Evolutionary conservation across 2,888 invertebrate species (phyloP).

Genomic region (Tenthredo amoena): DNA sequence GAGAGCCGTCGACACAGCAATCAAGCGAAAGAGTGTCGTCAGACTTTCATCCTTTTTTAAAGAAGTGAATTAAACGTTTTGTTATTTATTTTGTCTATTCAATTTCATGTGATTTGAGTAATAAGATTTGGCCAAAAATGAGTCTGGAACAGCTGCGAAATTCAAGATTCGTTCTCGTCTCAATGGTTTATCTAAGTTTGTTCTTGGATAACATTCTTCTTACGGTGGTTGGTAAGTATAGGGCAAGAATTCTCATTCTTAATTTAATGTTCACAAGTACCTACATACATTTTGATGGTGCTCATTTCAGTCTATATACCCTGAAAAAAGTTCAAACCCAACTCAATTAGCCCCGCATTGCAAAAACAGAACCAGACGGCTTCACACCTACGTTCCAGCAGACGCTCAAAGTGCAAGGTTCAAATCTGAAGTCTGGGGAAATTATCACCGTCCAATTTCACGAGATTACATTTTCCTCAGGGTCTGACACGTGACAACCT

Average conservation of each 20-base stretch:
- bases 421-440: not conserved
- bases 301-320: not conserved
- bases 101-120: not conserved
- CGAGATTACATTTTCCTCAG: not conserved
- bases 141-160: conserved; percentile 60
- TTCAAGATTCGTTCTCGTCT: conserved; percentile 77
- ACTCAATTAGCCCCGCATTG: not conserved
- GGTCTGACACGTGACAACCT: not conserved
- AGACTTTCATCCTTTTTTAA: not conserved
- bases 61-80: not conserved
- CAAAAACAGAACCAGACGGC: not conserved
- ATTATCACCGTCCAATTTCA: not conserved
- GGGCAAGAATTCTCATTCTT: not conserved
- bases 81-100: not conserved
- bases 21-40: not conserved
- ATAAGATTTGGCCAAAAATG: conserved; percentile 55
- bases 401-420: not conserved
- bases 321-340: not conserved
- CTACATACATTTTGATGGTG: not conserved
- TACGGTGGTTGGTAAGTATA: conserved; percentile 90
- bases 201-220: conserved; percentile 92
- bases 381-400: not conserved
- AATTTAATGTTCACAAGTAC: conserved; percentile 13
- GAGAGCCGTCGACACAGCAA: not conserved
- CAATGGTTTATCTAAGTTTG: conserved; percentile 87